Conservation (phyloP, 2,113 vertebrate species). For the Platichthys stellatus region DNA sequence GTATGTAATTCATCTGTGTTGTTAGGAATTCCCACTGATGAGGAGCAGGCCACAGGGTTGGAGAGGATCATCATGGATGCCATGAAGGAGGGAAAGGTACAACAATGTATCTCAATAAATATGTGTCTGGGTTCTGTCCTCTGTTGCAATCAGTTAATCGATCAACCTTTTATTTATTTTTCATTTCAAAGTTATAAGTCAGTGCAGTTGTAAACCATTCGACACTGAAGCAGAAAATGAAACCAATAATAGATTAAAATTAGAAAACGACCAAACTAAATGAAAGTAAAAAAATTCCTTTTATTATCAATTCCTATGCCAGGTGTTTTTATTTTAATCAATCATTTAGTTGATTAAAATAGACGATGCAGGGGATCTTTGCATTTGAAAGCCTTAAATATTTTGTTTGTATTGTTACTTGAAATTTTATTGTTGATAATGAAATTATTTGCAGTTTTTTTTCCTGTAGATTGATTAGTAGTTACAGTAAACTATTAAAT, state of each 20-base stretch:
- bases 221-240: background rate
- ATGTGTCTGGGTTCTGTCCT: background rate
- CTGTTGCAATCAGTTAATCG: background rate
- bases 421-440: too few species aligned
- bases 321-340: too few species aligned
- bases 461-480: too few species aligned
- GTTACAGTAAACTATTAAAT: too few species aligned
- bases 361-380: too few species aligned
- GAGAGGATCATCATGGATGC: constrained; percentile 53
- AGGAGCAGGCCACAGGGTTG: constrained; percentile 57
- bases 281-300: too few species aligned
- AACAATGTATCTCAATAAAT: background rate
- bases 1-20: background rate
- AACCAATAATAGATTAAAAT: background rate
- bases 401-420: too few species aligned
- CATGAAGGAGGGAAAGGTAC: constrained; percentile 42
- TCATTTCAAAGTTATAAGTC: background rate
- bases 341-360: too few species aligned
- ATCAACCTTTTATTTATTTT: background rate
- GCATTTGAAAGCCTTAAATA: too few species aligned
- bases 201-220: background rate
- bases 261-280: too few species aligned
- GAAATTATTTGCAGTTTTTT: too few species aligned
- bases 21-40: constrained; percentile 58
- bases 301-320: too few species aligned